Base-by-base conservation (phyloP, 1,140 invertebrate species). In the Xylocopa sonorina region DNA sequence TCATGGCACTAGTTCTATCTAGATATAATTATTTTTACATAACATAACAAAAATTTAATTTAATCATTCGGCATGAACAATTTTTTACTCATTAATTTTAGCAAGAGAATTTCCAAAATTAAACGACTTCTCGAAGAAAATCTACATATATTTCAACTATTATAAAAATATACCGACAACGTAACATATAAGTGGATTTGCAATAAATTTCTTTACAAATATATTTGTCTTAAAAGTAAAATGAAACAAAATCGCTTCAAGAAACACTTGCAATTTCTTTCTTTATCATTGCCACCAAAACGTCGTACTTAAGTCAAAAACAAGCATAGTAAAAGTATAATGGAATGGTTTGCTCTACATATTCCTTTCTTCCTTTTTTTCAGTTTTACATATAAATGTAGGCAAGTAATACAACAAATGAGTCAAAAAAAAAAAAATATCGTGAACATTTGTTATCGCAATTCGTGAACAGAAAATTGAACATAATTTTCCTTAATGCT, bases 311-410 rank as follows among this genome's bases (percentile, higher is more conserved):
- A 64, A 38, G n/a, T 57, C 29, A 34, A 77, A 77, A 71, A 69
- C 41, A 60, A 77, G 34, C 58, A 68, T 67, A 75, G 72, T 75
- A 67, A 64, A 76, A 76, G 62, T 55, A 60, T 60, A 72, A 60
- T 76, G 72, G 78, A 66, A 80, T 80, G 72, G 72, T 67, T 75
- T 80, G 72, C 71, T 80, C 63, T 57, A 75, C 16, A 80, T 16
- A 67, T 21, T 60, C 60, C 29, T 73, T 76, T 41, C n/a, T 14
- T 38, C 43, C 27, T 32, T 41, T 58, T 64, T 43, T 53, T 48
- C n/a, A 41, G 62, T 48, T 34, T 78, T 53, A 64, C 12, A 38
- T 43, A 64, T 64, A 46, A 27, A 43, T 81, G 24, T 62, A 76
- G 53, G 43, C 50, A 82, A 80, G 14, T 60, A 58, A 69, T 62